Conservation (phyloP, 2,797 vertebrate species). For the Sardinella longiceps region DNA sequence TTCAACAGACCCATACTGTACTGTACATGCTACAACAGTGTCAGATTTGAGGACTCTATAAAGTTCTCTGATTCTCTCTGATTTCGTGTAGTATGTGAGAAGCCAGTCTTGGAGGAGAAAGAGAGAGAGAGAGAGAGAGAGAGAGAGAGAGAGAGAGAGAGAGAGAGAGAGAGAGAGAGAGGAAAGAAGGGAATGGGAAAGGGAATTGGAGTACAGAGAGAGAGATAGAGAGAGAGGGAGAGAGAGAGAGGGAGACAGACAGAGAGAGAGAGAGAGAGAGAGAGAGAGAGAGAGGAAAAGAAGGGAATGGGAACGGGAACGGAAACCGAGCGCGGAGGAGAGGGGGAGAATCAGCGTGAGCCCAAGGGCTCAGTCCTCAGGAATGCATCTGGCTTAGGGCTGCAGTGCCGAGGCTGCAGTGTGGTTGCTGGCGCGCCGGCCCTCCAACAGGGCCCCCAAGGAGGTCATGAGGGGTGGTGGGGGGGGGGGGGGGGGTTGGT, state of each 20-base stretch:
- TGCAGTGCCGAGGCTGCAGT: slow-evolving; percentile 69
- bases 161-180: too few relatives aligned
- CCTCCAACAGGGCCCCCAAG: slow-evolving; percentile 69
- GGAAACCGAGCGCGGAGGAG: slow-evolving; percentile 52
- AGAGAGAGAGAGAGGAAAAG: background rate
- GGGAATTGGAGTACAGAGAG: too few relatives aligned
- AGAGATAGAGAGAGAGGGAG: background rate
- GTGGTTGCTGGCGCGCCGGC: slow-evolving; percentile 71
- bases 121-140: background rate
- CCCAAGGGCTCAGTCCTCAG: slow-evolving; percentile 74
- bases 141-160: slow-evolving; percentile 9
- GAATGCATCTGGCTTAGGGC: slow-evolving; percentile 77
- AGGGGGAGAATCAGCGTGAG: slow-evolving; percentile 54
- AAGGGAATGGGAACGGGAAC: slow-evolving; percentile 39
- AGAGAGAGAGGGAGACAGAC: slow-evolving; percentile 15
- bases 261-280: background rate
- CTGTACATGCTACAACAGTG: background rate
- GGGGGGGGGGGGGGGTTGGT: slow-evolving; percentile 54
- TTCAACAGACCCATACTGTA: background rate
- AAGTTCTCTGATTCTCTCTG: background rate
- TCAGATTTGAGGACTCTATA: background rate
- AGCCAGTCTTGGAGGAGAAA: too few relatives aligned
- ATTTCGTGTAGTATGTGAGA: background rate
- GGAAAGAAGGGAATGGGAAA: background rate
- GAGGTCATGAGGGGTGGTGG: background rate